A percentile compares a stretch with the other conserved stretches of the same genome.
These are phyloP conservation scores for Pectinophora gossypiella DNA, from an alignment of 1,140 invertebrate species.

Conservation along the genomic window DNA sequence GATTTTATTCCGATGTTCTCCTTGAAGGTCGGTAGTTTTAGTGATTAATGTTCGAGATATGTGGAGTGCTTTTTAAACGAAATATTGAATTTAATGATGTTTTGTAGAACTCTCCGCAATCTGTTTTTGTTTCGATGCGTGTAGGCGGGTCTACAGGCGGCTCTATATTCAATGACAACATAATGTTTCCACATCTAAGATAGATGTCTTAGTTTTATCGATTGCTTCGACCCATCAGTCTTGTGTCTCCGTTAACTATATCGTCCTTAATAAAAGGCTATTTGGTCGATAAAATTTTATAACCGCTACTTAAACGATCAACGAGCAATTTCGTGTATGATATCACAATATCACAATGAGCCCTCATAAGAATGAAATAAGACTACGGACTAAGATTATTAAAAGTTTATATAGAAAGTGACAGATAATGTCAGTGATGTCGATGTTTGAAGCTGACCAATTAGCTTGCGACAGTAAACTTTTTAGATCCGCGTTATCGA, in stretches of 20 bases:
- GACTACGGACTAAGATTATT: constrained; percentile 5
- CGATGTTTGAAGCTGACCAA: no score
- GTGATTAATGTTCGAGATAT: constrained; percentile 73
- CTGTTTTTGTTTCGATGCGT: constrained; percentile 45
- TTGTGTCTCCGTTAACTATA: constrained; percentile 13
- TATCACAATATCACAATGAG: constrained; percentile 36
- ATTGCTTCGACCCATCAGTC: constrained; percentile 21
- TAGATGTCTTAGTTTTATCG: constrained; percentile 24
- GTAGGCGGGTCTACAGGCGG: constrained; percentile 31
- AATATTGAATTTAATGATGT: constrained; percentile 74
- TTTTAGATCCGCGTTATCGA: no score
- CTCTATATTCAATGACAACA: constrained; percentile 25
- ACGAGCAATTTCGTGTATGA: constrained; percentile 32
- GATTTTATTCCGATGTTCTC: constrained; percentile 73
- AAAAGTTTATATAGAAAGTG: no score
- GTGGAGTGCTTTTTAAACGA: constrained; percentile 73
- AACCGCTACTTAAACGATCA: constrained; percentile 18
- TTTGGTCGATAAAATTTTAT: constrained; percentile 32
- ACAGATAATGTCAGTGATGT: no score
- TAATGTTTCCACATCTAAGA: constrained; percentile 30
- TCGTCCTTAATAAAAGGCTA: constrained; percentile 18
- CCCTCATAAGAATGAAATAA: constrained; percentile 39
- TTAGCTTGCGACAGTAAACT: no score
- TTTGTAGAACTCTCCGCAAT: constrained; percentile 53
- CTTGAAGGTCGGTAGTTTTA: constrained; percentile 73